Conservation (phyloP, 2,797 vertebrate species). For the Pachyuromys duprasi region DNA sequence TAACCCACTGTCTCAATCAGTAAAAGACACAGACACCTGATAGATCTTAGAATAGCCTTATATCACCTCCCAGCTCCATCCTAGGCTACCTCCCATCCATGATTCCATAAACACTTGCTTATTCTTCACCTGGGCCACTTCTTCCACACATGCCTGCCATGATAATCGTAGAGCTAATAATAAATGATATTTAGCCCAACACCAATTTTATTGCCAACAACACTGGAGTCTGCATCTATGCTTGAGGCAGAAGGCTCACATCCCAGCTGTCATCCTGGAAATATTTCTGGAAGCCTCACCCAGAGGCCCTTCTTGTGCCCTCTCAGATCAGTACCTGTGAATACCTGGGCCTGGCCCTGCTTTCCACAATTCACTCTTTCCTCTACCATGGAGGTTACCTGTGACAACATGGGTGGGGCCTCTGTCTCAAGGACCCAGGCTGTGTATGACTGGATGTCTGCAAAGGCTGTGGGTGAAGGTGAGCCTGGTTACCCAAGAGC, state of each 20-base stretch:
- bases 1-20: too few relatives aligned
- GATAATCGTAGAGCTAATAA: too few relatives aligned
- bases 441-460: background rate
- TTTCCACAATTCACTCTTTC: background rate
- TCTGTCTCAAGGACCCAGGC: background rate
- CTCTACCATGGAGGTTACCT: background rate
- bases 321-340: background rate
- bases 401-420: background rate
- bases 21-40: too few relatives aligned
- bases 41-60: too few relatives aligned
- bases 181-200: too few relatives aligned
- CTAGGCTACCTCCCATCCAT: too few relatives aligned
- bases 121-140: too few relatives aligned
- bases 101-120: too few relatives aligned
- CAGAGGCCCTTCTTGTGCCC: background rate
- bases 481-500: background rate
- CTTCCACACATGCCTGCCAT: too few relatives aligned
- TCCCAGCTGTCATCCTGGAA: background rate
- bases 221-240: background rate
- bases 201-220: too few relatives aligned
- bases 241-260: background rate
- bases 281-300: background rate
- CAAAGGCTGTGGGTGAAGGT: background rate
- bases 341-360: background rate
- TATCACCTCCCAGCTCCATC: too few relatives aligned